Percentiles rank a stretch among this genome's conserved stretches.
These are phyloP conservation scores for Staurois parvus DNA, from an alignment of 2,797 vertebrate genomes.

Conservation along the genomic window DNA sequence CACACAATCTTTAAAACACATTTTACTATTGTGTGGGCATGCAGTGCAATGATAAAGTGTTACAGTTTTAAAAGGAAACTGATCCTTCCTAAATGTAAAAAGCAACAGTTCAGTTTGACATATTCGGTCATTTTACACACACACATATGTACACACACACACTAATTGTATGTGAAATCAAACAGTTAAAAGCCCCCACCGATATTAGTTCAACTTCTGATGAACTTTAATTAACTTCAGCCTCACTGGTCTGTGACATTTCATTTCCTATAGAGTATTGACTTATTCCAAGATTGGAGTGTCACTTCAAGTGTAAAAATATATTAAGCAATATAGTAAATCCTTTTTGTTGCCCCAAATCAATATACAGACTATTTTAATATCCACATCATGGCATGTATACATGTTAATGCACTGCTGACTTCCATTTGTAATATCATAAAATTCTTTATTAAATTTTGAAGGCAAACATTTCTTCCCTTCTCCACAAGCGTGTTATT, in stretches of 20 bases:
- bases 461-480: background rate
- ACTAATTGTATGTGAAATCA: background rate
- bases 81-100: no score
- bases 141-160: no score
- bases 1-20: no score
- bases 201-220: conserved; percentile 42
- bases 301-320: conserved; percentile 30
- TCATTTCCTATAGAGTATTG: conserved; percentile 23
- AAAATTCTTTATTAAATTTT: background rate
- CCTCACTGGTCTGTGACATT: conserved; percentile 42
- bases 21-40: no score
- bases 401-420: background rate
- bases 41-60: no score
- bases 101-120: no score
- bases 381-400: background rate
- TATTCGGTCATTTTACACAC: no score
- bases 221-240: conserved; percentile 53
- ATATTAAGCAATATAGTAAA: conserved; percentile 6
- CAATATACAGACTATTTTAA: conserved; percentile 1
- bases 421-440: background rate
- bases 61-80: no score
- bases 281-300: conserved; percentile 17
- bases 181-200: background rate
- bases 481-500: background rate
- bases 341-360: background rate